Evolutionary conservation across 1,140 invertebrate species (phyloP), one percentile per base, ranked within the genome.

Genomic region (Drosophila repleta): DNA sequence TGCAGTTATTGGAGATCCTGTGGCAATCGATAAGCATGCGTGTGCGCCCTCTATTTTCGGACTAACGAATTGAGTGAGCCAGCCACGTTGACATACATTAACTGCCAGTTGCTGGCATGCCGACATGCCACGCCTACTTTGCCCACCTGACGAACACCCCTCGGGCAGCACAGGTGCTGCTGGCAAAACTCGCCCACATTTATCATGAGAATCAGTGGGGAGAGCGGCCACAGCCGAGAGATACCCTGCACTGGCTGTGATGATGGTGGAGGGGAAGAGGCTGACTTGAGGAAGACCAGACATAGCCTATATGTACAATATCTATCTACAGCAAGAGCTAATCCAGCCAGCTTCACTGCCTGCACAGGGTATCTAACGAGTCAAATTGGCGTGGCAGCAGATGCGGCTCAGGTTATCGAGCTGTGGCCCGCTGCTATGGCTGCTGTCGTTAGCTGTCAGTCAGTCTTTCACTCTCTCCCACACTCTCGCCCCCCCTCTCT

Each of bases 21-120:
- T 0, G 48, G 29, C 39, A 84, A 84, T 84, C 81, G 62, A 84
- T 84, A 74, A 62, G 46, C 49, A 68, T 74, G 81, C 74, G 77
- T 80, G 80, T 48, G 55, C 45, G 63, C n/a, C n/a, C n/a, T 39
- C 57, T 62, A 67, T 48, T 72, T 72, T 73, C 49, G 63, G 52
- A 46, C 64, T 72, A 72, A 83, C 65, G 75, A 84, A 84, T 83
- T 84, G 80, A 76, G 60, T 62, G 63, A 46, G 56, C 29, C 80
- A 61, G 26, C 46, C 53, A 53, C 65, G 72, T 73, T 73, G 80
- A 83, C 80, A 83, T 65, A 66, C 62, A n/a, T 66, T 66, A 80
- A 80, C 58, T 53, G 58, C 62, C 79, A 29, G 65, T 73, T 73
- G 65, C 70, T 56, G 62, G 57, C 70, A 68, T 49, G 51, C 61